Evolutionary conservation across 2,797 vertebrate species (phyloP), one percentile per base, ranked within the genome.

Genomic region (Varecia variegata): DNA sequence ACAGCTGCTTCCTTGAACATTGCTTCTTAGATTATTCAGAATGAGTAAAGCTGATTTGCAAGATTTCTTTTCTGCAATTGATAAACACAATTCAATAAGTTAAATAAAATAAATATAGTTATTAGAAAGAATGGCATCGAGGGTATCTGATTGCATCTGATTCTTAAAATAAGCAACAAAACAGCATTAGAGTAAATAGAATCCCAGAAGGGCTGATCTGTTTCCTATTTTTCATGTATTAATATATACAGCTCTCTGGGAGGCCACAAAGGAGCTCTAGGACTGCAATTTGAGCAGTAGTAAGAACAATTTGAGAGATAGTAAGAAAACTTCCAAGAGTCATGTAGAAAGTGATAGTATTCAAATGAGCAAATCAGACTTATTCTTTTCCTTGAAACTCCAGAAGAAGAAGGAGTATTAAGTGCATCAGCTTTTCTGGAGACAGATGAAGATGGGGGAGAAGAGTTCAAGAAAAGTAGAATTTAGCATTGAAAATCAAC

Each of bases 151-250:
- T 68, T 90, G 17, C 50, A 87, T 68, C 13, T 73, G 20, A 80
- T 88, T 96, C n/a, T 90, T 60, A 90, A 95, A 89, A 60, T 89
- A 10, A 77, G 5, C 45, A 92, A 67, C 4, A 58, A 82, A 79
- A 56, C 17, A 54, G 10, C 30, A 67, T 80, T 76, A 50, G 18
- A 65, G 13, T 88, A 45, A 94, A 68, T 23, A 83, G 76, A 70
- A 60, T 68, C 20, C 13, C 14, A 43, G 43, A 35, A 54, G 8
- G 25, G 7, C 56, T 93, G 47, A 58, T 27, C 2, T 38, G 4
- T 80, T 89, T 83, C 18, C 32, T 85, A 21, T 71, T 65, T 82
- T 54, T 32, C 27, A 27, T 86, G 2, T 30, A 56, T 56, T 56
- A 56, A 56, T 56, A 73, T 35, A 38, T 67, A 65, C 11, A 67